Evolutionary conservation across 2,888 invertebrate species (phyloP), one percentile per base, ranked within the genome.

Genomic region (Diaperis boleti): DNA sequence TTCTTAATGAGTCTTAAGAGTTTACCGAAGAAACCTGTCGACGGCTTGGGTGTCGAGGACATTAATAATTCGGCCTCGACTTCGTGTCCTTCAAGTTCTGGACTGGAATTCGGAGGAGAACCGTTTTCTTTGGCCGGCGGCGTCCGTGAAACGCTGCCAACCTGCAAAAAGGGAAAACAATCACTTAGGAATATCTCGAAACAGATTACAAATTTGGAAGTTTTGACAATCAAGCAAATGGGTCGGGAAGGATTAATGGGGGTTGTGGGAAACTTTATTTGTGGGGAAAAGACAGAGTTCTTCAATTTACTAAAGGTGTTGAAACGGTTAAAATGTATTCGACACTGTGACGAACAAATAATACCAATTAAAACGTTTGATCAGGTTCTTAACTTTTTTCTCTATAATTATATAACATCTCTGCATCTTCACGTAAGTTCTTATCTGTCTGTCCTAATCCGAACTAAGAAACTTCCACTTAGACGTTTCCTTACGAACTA

Each of bases 51-150:
- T 22, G 59, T 68, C 49, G 65, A 67, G 6, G 76, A 69, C 33
- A 79, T 74, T 18, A 81, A 71, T 7, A 76, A 69, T 62, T 79
- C 80, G 11, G 74, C 78, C 62, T 81, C 80, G 26, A 77, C 75
- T 61, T 75, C 79, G 49, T 73, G 73, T 20, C 74, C 74, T 49
- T 78, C 79, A 22, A 76, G 69, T 44, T 80, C 81, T 1, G 80
- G 79, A 71, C 77, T 78, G 2, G 80, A 79, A 68, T 76, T 78
- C 14, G 72, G 72, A 15, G 74, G 75, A 8, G 78, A 77, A 39
- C 75, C 78, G 62, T 79, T 78, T 64, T 78, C 78, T 44, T 72
- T 70, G 3, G 70, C 60, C 3, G 75, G 75, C 6, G 76, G 71
- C n/a, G 79, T 74, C 54, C 77, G 70, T 13, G 77, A 74, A 31